A percentile compares a stretch with the other conserved stretches of the same genome.
These are phyloP conservation scores for Rhinella marina DNA, from an alignment of 2,797 vertebrate genomes.

Conservation along the genomic window DNA sequence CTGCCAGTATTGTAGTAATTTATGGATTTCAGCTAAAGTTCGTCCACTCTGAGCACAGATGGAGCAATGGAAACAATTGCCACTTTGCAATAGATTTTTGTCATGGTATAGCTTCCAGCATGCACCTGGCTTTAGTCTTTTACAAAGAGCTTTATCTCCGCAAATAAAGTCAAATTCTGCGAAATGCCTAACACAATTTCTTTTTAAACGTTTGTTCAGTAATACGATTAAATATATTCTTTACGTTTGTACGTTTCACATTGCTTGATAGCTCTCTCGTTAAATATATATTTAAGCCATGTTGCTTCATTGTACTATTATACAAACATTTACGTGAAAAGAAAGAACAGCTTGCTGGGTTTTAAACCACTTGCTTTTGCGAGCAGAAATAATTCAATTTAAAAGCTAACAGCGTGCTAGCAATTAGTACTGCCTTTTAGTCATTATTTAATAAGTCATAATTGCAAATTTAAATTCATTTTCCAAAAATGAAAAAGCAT, in stretches of 20 bases:
- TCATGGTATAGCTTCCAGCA: neutral
- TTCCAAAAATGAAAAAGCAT: constrained; percentile 56
- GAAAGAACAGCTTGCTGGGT: constrained; percentile 32
- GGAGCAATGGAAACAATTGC: neutral
- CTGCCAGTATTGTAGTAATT: too few relatives aligned
- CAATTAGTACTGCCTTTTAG: constrained; percentile 61
- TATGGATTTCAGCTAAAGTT: too few relatives aligned
- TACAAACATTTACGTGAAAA: constrained; percentile 45
- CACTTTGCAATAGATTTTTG: neutral
- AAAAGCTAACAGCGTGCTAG: constrained; percentile 58
- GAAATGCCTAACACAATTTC: neutral
- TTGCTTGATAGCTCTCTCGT: neutral
- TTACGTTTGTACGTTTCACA: neutral
- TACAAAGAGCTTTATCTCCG: neutral
- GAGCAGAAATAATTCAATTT: constrained; percentile 61
- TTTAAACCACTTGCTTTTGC: constrained; percentile 48
- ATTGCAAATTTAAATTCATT: constrained; percentile 60
- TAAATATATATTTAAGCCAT: constrained; percentile 25
- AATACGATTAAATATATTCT: neutral
- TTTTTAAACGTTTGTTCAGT: neutral
- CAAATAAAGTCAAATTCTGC: neutral
- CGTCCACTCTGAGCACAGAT: too few relatives aligned
- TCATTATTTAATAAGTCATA: constrained; percentile 61
- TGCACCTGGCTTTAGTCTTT: neutral
- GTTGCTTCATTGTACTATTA: constrained; percentile 30